A percentile compares a stretch with the other conserved stretches of the same genome.
phyloP scores from a whole-genome alignment of 2,113 vertebrate genomes.

The Cyprinodon brontotheroides region DNA sequence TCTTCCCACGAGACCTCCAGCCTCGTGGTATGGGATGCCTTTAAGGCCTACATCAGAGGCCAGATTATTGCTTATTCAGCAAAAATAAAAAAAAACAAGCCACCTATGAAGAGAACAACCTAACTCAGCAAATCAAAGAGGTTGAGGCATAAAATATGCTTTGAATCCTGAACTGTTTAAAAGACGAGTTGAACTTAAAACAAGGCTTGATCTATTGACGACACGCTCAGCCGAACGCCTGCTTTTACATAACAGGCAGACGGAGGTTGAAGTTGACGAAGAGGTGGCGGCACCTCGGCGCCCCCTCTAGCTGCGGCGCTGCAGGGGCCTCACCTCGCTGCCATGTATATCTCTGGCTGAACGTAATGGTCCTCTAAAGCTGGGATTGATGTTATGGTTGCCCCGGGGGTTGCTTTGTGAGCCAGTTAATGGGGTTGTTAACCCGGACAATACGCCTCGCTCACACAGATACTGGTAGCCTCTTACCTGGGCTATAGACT shows the following conservation, averaged over 20 bases:
- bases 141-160: too few relatives aligned
- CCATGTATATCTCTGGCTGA: conserved; percentile 44
- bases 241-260: background rate
- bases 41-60: too few relatives aligned
- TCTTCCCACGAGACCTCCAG: too few relatives aligned
- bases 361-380: conserved; percentile 68
- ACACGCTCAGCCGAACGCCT: too few relatives aligned
- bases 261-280: conserved; percentile 33
- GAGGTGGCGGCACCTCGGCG: conserved; percentile 27
- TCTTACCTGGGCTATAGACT: conserved; percentile 27
- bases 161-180: too few relatives aligned
- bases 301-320: conserved; percentile 24
- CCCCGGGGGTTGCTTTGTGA: conserved; percentile 69
- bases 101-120: too few relatives aligned
- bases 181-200: too few relatives aligned
- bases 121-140: too few relatives aligned
- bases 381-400: conserved; percentile 69
- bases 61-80: too few relatives aligned
- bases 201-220: too few relatives aligned
- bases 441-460: conserved; percentile 62
- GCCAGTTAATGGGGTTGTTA: conserved; percentile 74
- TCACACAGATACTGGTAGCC: conserved; percentile 16
- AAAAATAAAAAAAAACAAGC: too few relatives aligned
- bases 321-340: conserved; percentile 37
- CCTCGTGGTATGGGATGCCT: too few relatives aligned